Conservation (phyloP, 2,113 vertebrate genomes). For the Rhinichthys klamathensis region DNA sequence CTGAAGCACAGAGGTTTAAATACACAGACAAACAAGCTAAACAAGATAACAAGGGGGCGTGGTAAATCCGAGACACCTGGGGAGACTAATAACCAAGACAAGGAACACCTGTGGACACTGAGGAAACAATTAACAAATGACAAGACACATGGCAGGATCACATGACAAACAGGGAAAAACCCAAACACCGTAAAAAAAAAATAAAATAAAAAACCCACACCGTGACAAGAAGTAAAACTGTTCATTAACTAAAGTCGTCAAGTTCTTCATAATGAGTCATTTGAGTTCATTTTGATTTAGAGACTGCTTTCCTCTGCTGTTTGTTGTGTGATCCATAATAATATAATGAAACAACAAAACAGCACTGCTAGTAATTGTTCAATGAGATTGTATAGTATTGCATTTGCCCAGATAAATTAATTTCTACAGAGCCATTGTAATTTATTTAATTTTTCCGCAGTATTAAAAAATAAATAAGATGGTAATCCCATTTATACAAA, state of each 20-base stretch:
- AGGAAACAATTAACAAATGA: too few species aligned
- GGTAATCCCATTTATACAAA: not conserved
- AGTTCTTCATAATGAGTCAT: not conserved
- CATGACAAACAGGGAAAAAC: too few species aligned
- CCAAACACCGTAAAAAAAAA: too few species aligned
- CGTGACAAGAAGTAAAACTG: too few species aligned
- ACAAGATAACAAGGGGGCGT: too few species aligned
- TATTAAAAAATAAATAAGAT: not conserved
- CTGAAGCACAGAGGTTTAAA: too few species aligned
- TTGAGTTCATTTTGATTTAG: not conserved
- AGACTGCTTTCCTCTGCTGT: not conserved
- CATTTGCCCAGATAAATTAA: not conserved
- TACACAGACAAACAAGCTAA: too few species aligned
- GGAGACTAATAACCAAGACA: too few species aligned
- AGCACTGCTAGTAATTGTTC: not conserved
- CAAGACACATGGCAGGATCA: too few species aligned
- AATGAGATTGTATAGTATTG: not conserved
- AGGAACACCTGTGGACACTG: too few species aligned
- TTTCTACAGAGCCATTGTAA: not conserved
- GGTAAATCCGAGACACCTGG: too few species aligned
- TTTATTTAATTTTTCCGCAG: not conserved
- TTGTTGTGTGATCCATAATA: not conserved
- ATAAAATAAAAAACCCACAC: too few species aligned
- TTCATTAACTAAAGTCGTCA: not conserved
- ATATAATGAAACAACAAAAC: not conserved